Percentiles rank a stretch among this genome's conserved stretches.
Evolutionary conservation across 2,797 vertebrate genomes (phyloP).

Genomic region (Euphonia xanthogaster): DNA sequence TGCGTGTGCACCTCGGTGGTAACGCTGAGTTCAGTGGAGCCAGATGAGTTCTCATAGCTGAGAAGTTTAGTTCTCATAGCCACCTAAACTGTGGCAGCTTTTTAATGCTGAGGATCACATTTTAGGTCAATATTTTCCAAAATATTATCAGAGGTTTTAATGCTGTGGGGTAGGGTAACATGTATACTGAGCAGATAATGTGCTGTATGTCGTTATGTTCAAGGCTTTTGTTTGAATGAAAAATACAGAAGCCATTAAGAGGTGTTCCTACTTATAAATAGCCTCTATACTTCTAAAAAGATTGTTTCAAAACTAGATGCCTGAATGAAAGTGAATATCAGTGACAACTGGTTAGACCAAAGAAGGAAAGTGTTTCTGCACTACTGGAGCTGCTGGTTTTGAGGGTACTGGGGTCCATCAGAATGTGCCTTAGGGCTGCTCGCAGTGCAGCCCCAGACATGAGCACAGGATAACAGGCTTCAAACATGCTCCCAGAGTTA

Average conservation of each 20-base stretch:
- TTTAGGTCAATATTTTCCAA: neutral
- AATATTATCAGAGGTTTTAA: neutral
- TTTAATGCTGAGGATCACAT: neutral
- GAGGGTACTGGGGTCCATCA: neutral
- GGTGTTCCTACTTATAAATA: neutral
- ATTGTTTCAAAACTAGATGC: neutral
- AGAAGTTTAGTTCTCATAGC: neutral
- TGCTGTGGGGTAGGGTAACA: neutral
- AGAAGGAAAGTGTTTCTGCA: neutral
- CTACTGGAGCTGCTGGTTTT: neutral
- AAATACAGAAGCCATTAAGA: neutral
- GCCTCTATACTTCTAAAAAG: neutral
- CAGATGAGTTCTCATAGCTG: neutral
- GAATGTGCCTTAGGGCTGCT: neutral
- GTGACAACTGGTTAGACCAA: neutral
- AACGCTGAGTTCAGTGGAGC: neutral
- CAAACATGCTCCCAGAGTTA: neutral
- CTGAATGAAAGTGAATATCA: neutral
- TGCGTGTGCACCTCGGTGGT: fast-evolving
- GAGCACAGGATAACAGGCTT: neutral
- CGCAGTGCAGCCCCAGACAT: neutral
- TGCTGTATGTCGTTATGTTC: neutral
- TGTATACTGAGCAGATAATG: neutral
- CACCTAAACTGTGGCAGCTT: neutral
- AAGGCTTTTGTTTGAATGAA: neutral